Percentiles rank a stretch among this genome's conserved stretches.
phyloP scores from a whole-genome alignment of 2,113 vertebrate genomes.

The Phainopepla nitens region DNA sequence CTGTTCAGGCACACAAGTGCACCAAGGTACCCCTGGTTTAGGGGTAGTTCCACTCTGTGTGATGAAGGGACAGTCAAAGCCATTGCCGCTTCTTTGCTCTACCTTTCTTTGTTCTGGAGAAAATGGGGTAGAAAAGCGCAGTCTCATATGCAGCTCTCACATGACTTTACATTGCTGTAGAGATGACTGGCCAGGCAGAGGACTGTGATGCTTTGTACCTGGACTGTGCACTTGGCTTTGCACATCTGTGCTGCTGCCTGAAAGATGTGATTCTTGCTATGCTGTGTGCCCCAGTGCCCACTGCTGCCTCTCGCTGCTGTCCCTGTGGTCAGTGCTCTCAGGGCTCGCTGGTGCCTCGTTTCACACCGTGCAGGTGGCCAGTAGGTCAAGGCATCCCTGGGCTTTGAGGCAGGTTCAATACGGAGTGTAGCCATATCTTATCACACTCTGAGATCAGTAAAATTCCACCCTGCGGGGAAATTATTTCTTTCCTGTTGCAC shows the following conservation, averaged over 20 bases:
- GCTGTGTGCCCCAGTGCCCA: not conserved
- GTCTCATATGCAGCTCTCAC: not conserved
- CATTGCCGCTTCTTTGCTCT: not conserved
- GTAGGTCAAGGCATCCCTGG: not conserved
- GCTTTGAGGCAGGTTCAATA: not conserved
- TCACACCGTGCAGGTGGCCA: not conserved
- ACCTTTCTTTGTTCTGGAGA: not conserved
- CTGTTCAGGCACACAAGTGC: not conserved
- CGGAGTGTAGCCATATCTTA: not conserved
- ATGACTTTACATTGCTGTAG: not conserved
- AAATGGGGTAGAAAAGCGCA: not conserved
- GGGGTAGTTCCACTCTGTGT: not conserved
- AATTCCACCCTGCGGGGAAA: not conserved
- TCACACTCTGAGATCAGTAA: not conserved
- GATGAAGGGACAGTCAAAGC: not conserved
- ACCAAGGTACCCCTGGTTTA: not conserved
- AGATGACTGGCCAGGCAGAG: not conserved
- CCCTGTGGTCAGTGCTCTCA: not conserved
- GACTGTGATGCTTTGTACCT: no score
- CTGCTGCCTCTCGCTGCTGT: fast-evolving
- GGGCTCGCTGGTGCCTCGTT: fast-evolving
- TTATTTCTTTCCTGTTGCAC: not conserved
- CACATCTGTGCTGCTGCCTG: no score
- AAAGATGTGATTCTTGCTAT: not conserved
- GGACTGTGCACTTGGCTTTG: not conserved